Evolutionary conservation across 2,113 vertebrate genomes (phyloP), one percentile per base, ranked within the genome.

Genomic region (Pyxicephalus adspersus): DNA sequence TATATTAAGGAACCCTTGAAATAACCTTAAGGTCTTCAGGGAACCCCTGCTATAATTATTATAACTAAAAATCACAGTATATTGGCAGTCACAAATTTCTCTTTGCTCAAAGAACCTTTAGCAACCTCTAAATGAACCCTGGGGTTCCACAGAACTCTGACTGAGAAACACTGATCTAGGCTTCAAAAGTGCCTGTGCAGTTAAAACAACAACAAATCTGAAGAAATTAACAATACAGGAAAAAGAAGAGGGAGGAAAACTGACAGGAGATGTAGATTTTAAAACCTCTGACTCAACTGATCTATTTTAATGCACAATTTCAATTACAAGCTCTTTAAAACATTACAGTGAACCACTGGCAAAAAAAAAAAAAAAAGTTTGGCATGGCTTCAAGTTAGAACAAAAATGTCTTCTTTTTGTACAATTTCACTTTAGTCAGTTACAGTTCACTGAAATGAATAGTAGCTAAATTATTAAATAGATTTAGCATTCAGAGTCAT

Each of bases 401-500:
- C 76, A 78, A 57, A 78, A 64, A 78, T 67, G 76, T 78, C 76
- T 78, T 78, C 64, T 67, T 78, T 38, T 78, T 54, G 31, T 64
- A 67, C 57, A 64, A 78, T 77, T 76, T 77, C 60, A 77, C 66
- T 77, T 67, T 64, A 67, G 29, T 51, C 76, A 67, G 76, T 78
- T 51, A 78, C 63, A 77, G n/a, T 45, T 63, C 63, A 66, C 63
- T 66, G 60, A 77, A 66, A 77, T 77, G 63, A 45, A 66, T 34
- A 77, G 64, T 66, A 63, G 76, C 50, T 77, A 51, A 79, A 68
- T 79, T 79, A 79, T 79, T 79, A 58, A 79, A 79, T 79, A 65
- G 51, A 79, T 68, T 51, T 78, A 64, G 64, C 52, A 79, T 68
- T 63, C 76, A 77, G 66, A 77, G 58, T 68, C 63, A 64, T 28